These are phyloP conservation scores for Neoascia interrupta DNA, from an alignment of 2,888 invertebrate species.

Conservation along the genomic window DNA sequence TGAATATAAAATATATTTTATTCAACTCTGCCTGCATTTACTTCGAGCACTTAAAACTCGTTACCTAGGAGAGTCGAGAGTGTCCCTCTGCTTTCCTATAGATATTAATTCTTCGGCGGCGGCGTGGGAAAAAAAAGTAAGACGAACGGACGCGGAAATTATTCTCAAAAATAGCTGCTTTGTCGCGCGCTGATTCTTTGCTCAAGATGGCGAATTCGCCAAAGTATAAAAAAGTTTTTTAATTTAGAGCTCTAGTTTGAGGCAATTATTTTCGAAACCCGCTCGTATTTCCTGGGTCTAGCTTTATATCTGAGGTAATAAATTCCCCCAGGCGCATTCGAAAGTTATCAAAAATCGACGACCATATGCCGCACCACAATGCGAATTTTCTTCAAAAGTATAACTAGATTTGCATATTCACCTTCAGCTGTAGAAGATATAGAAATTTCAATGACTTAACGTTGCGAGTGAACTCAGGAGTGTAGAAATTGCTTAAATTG, in stretches of 20 bases:
- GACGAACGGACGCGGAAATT: conserved; percentile 16
- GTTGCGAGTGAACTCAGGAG: conserved; percentile 6
- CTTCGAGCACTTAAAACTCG: conserved; percentile 57
- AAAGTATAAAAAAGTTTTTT: conserved; percentile 56
- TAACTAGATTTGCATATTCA: conserved; percentile 10
- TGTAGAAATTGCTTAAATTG: conserved; percentile 44
- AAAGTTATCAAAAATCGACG: conserved; percentile 60
- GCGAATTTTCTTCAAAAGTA: background rate
- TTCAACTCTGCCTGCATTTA: conserved; percentile 48
- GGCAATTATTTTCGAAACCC: conserved; percentile 48
- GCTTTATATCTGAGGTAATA: conserved; percentile 39
- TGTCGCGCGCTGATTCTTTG: conserved; percentile 24
- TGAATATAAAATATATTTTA: conserved; percentile 59
- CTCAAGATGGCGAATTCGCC: conserved; percentile 46
- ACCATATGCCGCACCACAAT: conserved; percentile 50
- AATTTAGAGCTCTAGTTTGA: conserved; percentile 60
- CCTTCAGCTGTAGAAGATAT: background rate
- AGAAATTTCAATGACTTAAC: too few relatives aligned
- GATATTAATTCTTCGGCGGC: background rate
- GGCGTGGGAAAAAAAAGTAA: background rate
- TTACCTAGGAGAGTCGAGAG: too few relatives aligned
- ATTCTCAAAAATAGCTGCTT: conserved; percentile 20
- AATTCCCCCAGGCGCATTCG: conserved; percentile 50
- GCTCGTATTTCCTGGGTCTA: conserved; percentile 15
- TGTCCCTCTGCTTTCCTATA: too few relatives aligned